A percentile compares a stretch with the other conserved stretches of the same genome.
These are phyloP conservation scores for Strix aluco DNA, from an alignment of 2,113 vertebrate genomes.

Conservation along the genomic window DNA sequence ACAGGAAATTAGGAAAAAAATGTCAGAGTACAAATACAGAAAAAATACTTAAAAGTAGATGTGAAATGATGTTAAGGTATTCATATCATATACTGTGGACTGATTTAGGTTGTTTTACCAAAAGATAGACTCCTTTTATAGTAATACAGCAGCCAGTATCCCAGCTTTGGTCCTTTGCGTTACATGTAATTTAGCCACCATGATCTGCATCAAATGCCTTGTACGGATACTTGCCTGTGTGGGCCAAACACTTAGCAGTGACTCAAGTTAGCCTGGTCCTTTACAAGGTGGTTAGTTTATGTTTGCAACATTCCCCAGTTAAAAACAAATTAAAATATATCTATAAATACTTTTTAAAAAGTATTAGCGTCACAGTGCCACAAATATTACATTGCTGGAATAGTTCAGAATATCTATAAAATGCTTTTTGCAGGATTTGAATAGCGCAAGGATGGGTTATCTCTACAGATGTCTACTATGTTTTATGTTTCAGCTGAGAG, in stretches of 20 bases:
- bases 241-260: not conserved
- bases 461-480: not conserved
- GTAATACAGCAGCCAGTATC: not conserved
- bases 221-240: not conserved
- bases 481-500: slow-evolving; percentile 83
- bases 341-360: not conserved
- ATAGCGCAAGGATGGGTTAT: not conserved
- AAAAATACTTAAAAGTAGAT: not conserved
- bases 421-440: not conserved
- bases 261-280: not conserved
- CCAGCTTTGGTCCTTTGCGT: not conserved
- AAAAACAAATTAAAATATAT: no score
- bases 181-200: not conserved
- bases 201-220: not conserved
- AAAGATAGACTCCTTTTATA: not conserved
- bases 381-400: not conserved
- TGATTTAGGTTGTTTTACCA: not conserved
- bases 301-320: not conserved
- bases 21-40: not conserved
- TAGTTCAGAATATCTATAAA: not conserved
- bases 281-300: accelerated
- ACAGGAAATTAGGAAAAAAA: not conserved
- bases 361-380: not conserved
- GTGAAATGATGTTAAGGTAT: not conserved
- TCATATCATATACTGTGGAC: accelerated